Evolutionary conservation across 2,888 invertebrate species (phyloP), one percentile per base, ranked within the genome.

Genomic region (Dryomyza anilis): DNA sequence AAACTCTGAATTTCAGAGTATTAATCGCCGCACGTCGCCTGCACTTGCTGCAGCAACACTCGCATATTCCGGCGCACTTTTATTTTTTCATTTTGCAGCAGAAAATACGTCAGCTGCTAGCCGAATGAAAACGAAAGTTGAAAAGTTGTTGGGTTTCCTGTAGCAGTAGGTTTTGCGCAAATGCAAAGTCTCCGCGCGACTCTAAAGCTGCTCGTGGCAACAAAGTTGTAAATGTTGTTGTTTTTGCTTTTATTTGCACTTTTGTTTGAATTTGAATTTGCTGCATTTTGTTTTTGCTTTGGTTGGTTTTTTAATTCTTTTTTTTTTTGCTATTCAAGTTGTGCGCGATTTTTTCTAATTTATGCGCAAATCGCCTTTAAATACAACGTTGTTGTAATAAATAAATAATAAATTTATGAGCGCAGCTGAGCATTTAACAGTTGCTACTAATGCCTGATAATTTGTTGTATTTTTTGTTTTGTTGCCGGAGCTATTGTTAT

Each of bases 41-140:
- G 30, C 33, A 30, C n/a, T 8, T 23, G 59, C 29, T 43, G 19
- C 19, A 43, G 16, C 19, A 16, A 16, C 50, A 14, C n/a, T 1
- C 12, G 16, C 25, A 21, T 8, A 19, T 50, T 50, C n/a, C 25
- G 8, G 23, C 16, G 27, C n/a, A 12, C 8, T 16, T 5, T 52
- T 16, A 50, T 23, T 2, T 33, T 30, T 53, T 21, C 14, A 16
- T 8, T 53, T 23, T 16, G 16, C 21, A 21, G 30, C 59, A n/a
- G 39, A 27, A 29, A 23, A 19, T 48, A 29, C 23, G 48, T 16
- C 39, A 43, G 56, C 12, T 33, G 59, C 33, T 30, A 39, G 72
- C 74, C 71, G 69, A 74, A 78, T 73, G 80, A 80, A 80, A 79
- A 78, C 79, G 80, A 80, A 79, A 79, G 79, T 76, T 72, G 67